These are phyloP conservation scores for Falco peregrinus DNA, from an alignment of 2,797 vertebrate genomes.

Conservation along the genomic window DNA sequence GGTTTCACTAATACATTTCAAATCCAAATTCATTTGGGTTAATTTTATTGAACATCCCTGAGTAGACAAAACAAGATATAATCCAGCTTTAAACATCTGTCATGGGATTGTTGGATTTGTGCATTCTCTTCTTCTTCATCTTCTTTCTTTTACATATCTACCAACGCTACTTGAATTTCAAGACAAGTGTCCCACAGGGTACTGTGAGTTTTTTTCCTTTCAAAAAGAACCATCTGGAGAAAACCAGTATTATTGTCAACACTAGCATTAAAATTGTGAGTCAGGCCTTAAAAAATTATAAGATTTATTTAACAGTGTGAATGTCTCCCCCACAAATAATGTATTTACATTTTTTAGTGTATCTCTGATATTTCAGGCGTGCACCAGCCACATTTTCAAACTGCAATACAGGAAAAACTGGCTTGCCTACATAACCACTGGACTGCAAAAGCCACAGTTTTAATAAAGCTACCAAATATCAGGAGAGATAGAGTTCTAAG, in stretches of 20 bases:
- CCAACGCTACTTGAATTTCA: constrained; percentile 17
- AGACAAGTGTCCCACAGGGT: constrained; percentile 6
- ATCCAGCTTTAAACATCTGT: constrained; percentile 18
- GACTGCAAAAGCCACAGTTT: background rate
- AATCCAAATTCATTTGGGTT: constrained; percentile 37
- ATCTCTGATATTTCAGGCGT: background rate
- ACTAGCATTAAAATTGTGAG: constrained; percentile 40
- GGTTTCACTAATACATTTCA: background rate
- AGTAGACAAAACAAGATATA: background rate
- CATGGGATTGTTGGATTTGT: background rate
- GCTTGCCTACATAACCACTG: background rate
- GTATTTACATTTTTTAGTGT: constrained; percentile 1
- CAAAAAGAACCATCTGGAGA: constrained; percentile 47
- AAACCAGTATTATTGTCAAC: constrained; percentile 42
- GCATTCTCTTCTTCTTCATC: background rate
- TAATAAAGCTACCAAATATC: background rate
- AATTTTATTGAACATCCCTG: constrained; percentile 14
- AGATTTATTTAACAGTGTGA: constrained; percentile 23
- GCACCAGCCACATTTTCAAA: background rate
- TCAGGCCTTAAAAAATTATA: background rate
- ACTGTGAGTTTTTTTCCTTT: background rate
- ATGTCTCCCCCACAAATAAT: constrained; percentile 5
- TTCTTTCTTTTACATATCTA: background rate
- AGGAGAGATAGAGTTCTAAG: background rate
- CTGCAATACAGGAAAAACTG: background rate